Base-by-base conservation (phyloP, 37 sponge, comb jelly and placozoan species). In the Ianthella basta region DNA sequence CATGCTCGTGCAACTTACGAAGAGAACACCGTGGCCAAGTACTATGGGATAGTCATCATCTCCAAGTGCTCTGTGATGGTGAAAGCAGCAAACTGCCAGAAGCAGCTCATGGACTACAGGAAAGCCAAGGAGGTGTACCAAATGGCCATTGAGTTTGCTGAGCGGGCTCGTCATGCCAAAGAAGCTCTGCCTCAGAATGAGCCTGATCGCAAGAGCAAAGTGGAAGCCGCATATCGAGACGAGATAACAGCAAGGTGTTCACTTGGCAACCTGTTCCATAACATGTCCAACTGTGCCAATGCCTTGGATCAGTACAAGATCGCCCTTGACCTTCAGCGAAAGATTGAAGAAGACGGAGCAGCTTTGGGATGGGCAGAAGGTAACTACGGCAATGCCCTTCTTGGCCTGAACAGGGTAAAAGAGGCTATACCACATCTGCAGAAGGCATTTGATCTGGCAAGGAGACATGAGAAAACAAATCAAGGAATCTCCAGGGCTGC, bases 301-400 rank as follows among this genome's bases (percentile, higher is more conserved):
- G 85, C 94, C 23, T 55, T 90, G n/a, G 55, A 72, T 20, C 79
- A 93, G 20, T 93, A 90, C 54, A 37, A 82, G 23, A 13, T 81
- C 14, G 80, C 88, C 13, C 64, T 90, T 4, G 44, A 82, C 15
- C 69, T 90, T 0, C 60, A 85, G 19, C 72, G 82, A 70, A 39
- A 87, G 50, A 55, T 87, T 2, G 15, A 64, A 4, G 34, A 4
- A 16, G 90, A 93, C 25, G 25, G 73, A 33, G 59, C 85, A 12
- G 87, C 91, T 24, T 79, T 84, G 15, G 90, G 88, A 6, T 93
- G 94, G 94, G 78, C 90, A n/a, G 83, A 93, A 80, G 94, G 90
- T 23, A 93, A 93, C 83, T 55, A 90, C 32, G 94, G 94, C 24
- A 93, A 90, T 87, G 88, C 94, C 10, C 81, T 65, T 50, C 85